Evolutionary conservation across 2,113 vertebrate genomes (phyloP).

Genomic region (Heterotis niloticus): DNA sequence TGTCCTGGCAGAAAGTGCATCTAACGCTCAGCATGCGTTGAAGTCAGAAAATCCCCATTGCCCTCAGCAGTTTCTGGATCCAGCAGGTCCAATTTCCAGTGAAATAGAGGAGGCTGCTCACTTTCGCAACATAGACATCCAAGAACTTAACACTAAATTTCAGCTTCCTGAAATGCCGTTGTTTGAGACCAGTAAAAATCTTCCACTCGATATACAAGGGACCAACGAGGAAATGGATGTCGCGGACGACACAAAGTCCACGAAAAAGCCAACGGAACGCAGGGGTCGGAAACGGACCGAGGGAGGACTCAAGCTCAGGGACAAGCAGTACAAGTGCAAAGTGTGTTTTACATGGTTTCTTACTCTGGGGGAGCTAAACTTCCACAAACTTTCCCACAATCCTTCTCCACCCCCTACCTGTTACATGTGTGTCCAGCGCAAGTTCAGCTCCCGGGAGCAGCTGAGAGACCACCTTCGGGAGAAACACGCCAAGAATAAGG

Average conservation of each 20-base stretch:
- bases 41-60: constrained; percentile 47
- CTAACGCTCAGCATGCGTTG: constrained; percentile 51
- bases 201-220: constrained; percentile 39
- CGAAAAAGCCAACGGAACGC: constrained; percentile 55
- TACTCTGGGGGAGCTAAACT: constrained; percentile 84
- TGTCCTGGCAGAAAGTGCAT: constrained; percentile 47
- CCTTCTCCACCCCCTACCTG: constrained; percentile 92
- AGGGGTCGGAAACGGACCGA: constrained; percentile 61
- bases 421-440: constrained; percentile 96
- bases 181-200: constrained; percentile 62
- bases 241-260: constrained; percentile 44
- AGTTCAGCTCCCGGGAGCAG: constrained; percentile 90
- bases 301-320: constrained; percentile 67
- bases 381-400: constrained; percentile 90
- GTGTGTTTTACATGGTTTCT: constrained; percentile 95
- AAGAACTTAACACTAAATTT: constrained; percentile 69
- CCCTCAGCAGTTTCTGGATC: constrained; percentile 49
- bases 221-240: constrained; percentile 34
- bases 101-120: constrained; percentile 47
- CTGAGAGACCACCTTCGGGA: constrained; percentile 87
- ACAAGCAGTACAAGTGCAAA: constrained; percentile 89
- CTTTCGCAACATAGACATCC: constrained; percentile 67
- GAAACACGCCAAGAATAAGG: constrained; percentile 85
- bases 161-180: constrained; percentile 74
- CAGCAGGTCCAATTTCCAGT: constrained; percentile 48